Evolutionary conservation across 1,140 invertebrate genomes (phyloP), one percentile per base, ranked within the genome.

Genomic region (Batillaria attramentaria): DNA sequence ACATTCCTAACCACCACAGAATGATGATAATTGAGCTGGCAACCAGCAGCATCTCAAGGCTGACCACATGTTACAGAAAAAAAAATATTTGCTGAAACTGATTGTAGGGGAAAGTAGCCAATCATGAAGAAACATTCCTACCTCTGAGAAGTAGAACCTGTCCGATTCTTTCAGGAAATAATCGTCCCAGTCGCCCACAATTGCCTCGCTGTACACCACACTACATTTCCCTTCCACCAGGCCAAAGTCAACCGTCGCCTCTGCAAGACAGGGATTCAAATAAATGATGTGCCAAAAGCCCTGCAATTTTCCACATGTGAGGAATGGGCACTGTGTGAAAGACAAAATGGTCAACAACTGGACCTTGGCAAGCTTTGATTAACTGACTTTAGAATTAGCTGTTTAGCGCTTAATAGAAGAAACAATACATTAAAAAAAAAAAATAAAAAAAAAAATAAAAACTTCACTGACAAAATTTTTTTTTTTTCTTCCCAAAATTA

Each of bases 131-230:
- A 5, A 42, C 1, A 0, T 4, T 8, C 31, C 72, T 80, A 90
- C 89, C 87, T 95, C 92, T 35, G 90, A 92, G 84, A 96, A 97
- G 89, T 96, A 96, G 91, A 96, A 96, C 72, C 95, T 91, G 86
- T 94, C 91, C 0, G 94, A 93, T 28, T 95, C 95, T 77, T 80
- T 86, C 5, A 89, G 85, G n/a, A 93, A 92, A 93, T 95, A 96
- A 13, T 92, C 90, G n/a, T 93, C 90, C 18, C 92, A 90, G n/a
- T 93, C 90, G 2, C 70, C 69, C 54, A 91, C 83, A 20, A 94
- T 79, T 83, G 93, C 93, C 46, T 93, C 93, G 33, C 91, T 88
- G 81, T 92, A 94, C 1, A 91, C 84, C 10, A 95, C 91, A 81
- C 92, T 92, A 88, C 94, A 95, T 89, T 94, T 94, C 16, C 94